Conservation (phyloP, 2,888 invertebrate genomes). For the Lydus trimaculatus region DNA sequence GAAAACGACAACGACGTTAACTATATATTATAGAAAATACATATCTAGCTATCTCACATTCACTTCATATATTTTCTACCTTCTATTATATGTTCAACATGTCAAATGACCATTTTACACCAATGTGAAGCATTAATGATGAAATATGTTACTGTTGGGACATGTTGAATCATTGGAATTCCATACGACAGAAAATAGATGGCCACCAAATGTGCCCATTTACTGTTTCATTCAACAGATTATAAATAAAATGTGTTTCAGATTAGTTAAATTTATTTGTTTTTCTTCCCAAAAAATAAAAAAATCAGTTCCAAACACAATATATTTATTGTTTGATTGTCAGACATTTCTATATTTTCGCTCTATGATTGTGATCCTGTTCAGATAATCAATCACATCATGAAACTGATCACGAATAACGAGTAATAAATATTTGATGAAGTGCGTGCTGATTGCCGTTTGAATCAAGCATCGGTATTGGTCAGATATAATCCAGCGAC, state of each 20-base stretch:
- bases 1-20: conserved; percentile 24
- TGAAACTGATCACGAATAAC: conserved; percentile 46
- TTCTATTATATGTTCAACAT: conserved; percentile 54
- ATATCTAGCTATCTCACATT: conserved; percentile 31
- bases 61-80: neutral
- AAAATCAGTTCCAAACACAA: too few relatives aligned
- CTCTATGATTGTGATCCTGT: conserved; percentile 19
- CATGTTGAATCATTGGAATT: conserved; percentile 62
- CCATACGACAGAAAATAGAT: conserved; percentile 37
- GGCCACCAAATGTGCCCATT: conserved; percentile 36
- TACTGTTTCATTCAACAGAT: conserved; percentile 28
- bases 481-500: conserved; percentile 31
- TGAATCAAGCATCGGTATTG: conserved; percentile 40
- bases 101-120: conserved; percentile 65
- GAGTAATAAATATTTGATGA: conserved; percentile 43
- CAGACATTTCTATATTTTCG: conserved; percentile 3
- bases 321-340: too few relatives aligned
- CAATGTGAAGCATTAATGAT: conserved; percentile 62
- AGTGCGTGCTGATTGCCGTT: conserved; percentile 41
- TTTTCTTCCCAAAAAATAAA: conserved; percentile 22
- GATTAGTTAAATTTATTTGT: conserved; percentile 39
- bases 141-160: conserved; percentile 63
- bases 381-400: conserved; percentile 45
- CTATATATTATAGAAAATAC: neutral
- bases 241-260: conserved; percentile 41